These are phyloP conservation scores for Babylonia areolata DNA, from an alignment of 1,140 invertebrate genomes.

Conservation along the genomic window DNA sequence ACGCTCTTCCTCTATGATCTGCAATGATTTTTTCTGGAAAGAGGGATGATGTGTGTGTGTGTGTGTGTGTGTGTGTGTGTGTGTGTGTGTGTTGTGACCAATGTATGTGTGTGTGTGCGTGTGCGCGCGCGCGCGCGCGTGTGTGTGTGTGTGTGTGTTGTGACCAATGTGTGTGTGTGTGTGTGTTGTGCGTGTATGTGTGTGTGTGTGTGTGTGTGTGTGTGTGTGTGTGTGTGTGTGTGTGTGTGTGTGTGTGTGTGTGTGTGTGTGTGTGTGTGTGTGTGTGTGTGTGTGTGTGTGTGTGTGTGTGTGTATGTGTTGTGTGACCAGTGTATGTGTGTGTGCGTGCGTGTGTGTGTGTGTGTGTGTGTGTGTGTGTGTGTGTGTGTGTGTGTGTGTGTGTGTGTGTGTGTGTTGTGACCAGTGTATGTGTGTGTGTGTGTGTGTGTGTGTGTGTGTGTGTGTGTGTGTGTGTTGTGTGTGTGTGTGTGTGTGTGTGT, in stretches of 20 bases:
- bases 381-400: not conserved
- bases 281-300: slow-evolving; percentile 3
- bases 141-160: slow-evolving; percentile 30
- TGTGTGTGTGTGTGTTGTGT: too few species aligned
- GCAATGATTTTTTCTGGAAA: too few species aligned
- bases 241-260: slow-evolving; percentile 22
- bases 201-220: not conserved
- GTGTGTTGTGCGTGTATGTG: not conserved
- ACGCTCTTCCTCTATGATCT: too few species aligned
- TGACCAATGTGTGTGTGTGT: not conserved
- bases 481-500: too few species aligned
- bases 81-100: not conserved
- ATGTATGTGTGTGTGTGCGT: slow-evolving; percentile 7
- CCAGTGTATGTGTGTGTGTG: too few species aligned
- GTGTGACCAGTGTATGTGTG: not conserved
- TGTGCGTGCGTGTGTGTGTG: slow-evolving; percentile 2
- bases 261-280: slow-evolving; percentile 30
- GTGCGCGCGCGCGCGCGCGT: not conserved
- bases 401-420: not conserved
- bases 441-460: too few species aligned
- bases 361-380: not conserved
- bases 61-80: too few species aligned
- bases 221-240: slow-evolving; percentile 20
- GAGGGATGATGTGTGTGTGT: too few species aligned
- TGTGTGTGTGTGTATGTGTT: not conserved